Conservation (phyloP, 2,113 vertebrate species). For the crab-eating macaque (Macaca fascicularis) region T2T-MFA8v1.1 NC_088379.1:44549001-44549500, state of each 20-base stretch:
- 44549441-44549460: no score
- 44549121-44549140: neutral
- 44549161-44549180: neutral
- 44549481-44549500: no score
- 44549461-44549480: no score
- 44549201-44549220: neutral
- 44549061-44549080: neutral
- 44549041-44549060: neutral
- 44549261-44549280: neutral
- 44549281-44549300: neutral
- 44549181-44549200: neutral
- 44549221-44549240: neutral
- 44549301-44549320: no score
- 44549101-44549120: neutral
- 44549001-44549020: neutral
- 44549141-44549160: neutral
- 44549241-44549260: no score
- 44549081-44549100: neutral
- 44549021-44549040: neutral
- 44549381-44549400: no score
- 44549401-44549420: no score
- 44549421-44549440: no score
- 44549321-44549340: no score
- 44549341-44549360: no score
- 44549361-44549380: no score